These are phyloP conservation scores for Acestrorhynchus altus DNA, from an alignment of 2,797 vertebrate genomes.

Conservation along the genomic window DNA sequence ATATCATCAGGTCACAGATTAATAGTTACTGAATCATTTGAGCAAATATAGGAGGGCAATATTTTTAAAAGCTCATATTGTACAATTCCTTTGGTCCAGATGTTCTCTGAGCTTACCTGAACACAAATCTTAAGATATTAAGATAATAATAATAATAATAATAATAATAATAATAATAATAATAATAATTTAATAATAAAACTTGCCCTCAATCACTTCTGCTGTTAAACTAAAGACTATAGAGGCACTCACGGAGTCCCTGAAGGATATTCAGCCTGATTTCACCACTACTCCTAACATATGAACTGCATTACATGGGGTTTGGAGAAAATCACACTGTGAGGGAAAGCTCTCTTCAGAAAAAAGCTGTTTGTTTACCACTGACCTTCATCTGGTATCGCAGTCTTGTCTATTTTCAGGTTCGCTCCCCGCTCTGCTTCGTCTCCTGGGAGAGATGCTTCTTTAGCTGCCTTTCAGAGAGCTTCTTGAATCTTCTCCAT, in stretches of 20 bases:
- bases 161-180: too few relatives aligned
- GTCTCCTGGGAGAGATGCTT: background rate
- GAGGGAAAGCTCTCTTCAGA: background rate
- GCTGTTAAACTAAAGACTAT: background rate
- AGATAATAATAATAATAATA: too few relatives aligned
- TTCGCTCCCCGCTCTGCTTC: background rate
- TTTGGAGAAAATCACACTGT: background rate
- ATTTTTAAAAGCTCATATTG: too few relatives aligned
- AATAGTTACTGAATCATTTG: too few relatives aligned
- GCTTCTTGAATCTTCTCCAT: background rate
- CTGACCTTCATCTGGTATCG: constrained; percentile 10
- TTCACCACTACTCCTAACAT: background rate
- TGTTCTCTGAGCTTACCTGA: too few relatives aligned
- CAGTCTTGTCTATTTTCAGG: constrained; percentile 2
- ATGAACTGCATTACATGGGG: background rate
- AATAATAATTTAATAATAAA: too few relatives aligned
- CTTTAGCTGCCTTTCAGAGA: background rate
- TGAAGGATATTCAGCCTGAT: background rate
- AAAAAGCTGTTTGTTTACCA: background rate
- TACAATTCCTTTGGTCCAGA: too few relatives aligned
- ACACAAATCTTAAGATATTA: too few relatives aligned
- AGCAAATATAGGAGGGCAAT: too few relatives aligned
- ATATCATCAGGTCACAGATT: too few relatives aligned
- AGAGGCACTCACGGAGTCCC: background rate
- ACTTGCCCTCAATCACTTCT: background rate